Evolutionary conservation across 2,113 vertebrate species (phyloP).

Genomic region (Orientallactaga bullata): DNA sequence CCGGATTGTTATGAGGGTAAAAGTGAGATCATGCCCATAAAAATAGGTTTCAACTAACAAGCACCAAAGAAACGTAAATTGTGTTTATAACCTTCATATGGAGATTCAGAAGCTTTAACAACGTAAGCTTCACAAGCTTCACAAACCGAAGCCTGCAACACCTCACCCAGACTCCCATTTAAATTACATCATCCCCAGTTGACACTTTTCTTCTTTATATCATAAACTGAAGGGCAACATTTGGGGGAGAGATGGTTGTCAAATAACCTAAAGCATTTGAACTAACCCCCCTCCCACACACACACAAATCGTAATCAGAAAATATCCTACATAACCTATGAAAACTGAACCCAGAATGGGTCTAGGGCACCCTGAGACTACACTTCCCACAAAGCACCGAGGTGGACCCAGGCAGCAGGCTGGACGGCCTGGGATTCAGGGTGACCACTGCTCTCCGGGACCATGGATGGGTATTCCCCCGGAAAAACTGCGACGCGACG

Average conservation of each 20-base stretch:
- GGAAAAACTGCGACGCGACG: not conserved
- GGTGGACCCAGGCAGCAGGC: constrained; percentile 17
- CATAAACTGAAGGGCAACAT: not conserved
- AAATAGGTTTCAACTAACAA: constrained; percentile 62
- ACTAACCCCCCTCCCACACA: not conserved
- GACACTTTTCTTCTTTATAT: constrained; percentile 41
- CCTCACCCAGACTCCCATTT: constrained; percentile 30
- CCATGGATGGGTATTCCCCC: not conserved
- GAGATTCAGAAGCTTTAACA: constrained; percentile 55
- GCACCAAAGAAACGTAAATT: constrained; percentile 59
- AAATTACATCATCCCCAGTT: constrained; percentile 33
- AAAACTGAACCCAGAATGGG: constrained; percentile 1
- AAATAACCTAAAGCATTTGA: not conserved
- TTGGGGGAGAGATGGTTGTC: fast-evolving
- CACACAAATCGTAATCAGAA: not conserved
- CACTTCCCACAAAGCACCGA: constrained; percentile 80
- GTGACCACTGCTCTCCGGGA: constrained; percentile 49
- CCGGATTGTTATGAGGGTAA: constrained; percentile 48
- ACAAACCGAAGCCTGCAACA: constrained; percentile 43
- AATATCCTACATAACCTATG: not conserved
- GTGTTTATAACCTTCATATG: constrained; percentile 49
- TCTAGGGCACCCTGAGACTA: constrained; percentile 57
- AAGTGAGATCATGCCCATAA: constrained; percentile 64
- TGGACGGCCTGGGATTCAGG: constrained; percentile 26
- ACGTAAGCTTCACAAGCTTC: constrained; percentile 58